Percentiles rank a stretch among this genome's conserved stretches.
phyloP scores from a whole-genome alignment of 2,797 vertebrate genomes.

The Sebastes steindachneri region DNA sequence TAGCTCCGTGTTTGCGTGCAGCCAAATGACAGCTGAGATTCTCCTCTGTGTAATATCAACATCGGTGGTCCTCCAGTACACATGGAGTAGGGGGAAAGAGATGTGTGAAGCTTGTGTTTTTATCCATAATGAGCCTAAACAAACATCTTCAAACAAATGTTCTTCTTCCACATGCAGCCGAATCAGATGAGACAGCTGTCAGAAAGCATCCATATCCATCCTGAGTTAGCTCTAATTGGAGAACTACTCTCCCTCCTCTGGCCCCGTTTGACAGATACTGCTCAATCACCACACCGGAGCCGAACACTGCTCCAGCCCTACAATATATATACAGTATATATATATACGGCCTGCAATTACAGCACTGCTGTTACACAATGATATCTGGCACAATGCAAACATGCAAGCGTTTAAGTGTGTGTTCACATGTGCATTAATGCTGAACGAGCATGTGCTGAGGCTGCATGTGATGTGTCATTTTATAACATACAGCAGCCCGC shows the following conservation, averaged over 20 bases:
- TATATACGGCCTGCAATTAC: conserved; percentile 26
- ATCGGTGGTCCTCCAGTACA: conserved; percentile 11
- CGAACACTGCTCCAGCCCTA: conserved; percentile 37
- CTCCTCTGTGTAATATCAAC: conserved; percentile 16
- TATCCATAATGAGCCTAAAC: conserved; percentile 67
- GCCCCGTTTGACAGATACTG: conserved; percentile 69
- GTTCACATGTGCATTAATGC: conserved; percentile 14
- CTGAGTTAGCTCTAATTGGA: conserved; percentile 80
- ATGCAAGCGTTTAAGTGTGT: neutral
- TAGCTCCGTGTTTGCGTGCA: neutral
- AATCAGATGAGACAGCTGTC: conserved; percentile 81
- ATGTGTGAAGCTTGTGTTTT: conserved; percentile 47
- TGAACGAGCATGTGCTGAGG: neutral
- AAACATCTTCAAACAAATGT: conserved; percentile 77
- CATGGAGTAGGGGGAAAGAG: conserved; percentile 27
- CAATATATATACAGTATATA: neutral
- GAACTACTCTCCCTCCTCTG: conserved; percentile 67
- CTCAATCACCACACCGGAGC: conserved; percentile 66
- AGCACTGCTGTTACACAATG: conserved; percentile 20
- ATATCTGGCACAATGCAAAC: neutral
- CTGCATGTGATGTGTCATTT: conserved; percentile 20
- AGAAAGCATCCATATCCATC: conserved; percentile 77
- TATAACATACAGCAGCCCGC: conserved; percentile 10
- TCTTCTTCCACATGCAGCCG: conserved; percentile 58
- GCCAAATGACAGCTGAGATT: conserved; percentile 31